A percentile compares a stretch with the other conserved stretches of the same genome.
These are phyloP conservation scores for Eupithecia inturbata DNA, from an alignment of 2,888 invertebrate genomes.

Conservation along the genomic window DNA sequence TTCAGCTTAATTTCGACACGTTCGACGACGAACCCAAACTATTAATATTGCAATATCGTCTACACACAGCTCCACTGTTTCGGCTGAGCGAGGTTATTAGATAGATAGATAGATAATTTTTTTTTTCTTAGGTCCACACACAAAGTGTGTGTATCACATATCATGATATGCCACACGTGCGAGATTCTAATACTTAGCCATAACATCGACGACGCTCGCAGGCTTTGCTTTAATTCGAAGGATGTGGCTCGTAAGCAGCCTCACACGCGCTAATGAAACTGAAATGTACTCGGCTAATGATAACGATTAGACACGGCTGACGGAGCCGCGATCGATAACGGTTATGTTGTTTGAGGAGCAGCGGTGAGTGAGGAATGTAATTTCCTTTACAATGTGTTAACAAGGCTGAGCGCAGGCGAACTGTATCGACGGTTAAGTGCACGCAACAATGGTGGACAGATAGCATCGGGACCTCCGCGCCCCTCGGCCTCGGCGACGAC, in stretches of 20 bases:
- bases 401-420: constrained; percentile 73
- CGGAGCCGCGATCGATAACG: constrained; percentile 73
- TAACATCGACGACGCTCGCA: constrained; percentile 34
- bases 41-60: constrained; percentile 69
- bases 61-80: constrained; percentile 44
- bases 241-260: constrained; percentile 38
- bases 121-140: no score
- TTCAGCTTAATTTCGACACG: constrained; percentile 76
- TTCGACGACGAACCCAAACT: constrained; percentile 72
- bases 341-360: constrained; percentile 71
- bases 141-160: no score
- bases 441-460: constrained; percentile 78
- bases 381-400: constrained; percentile 83
- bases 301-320: constrained; percentile 74
- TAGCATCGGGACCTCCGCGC: constrained; percentile 70
- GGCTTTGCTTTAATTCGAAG: constrained; percentile 40
- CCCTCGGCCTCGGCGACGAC: constrained; percentile 54
- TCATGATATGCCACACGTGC: constrained; percentile 21
- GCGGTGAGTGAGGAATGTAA: constrained; percentile 78
- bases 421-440: constrained; percentile 79
- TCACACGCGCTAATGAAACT: constrained; percentile 43
- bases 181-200: constrained; percentile 33
- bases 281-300: constrained; percentile 66
- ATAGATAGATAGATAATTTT: no score
- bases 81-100: constrained; percentile 38